These are phyloP conservation scores for Epinephelus fuscoguttatus DNA, from an alignment of 2,113 vertebrate genomes.

Conservation along the genomic window DNA sequence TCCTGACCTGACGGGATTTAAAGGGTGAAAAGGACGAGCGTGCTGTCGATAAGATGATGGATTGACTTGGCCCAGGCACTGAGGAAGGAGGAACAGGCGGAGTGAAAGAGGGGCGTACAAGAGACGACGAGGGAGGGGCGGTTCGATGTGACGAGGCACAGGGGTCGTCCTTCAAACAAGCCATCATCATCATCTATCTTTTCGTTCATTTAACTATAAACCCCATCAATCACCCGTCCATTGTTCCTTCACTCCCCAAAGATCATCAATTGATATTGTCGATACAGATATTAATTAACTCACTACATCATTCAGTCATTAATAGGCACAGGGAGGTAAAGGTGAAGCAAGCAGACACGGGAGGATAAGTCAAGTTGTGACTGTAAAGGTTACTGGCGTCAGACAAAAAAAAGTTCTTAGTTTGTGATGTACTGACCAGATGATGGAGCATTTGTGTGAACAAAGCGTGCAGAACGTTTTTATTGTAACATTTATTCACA, in stretches of 20 bases:
- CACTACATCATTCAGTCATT: constrained; percentile 28
- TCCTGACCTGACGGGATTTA: constrained; percentile 37
- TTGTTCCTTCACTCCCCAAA: not conserved
- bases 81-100: constrained; percentile 43
- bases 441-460: not conserved
- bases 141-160: constrained; percentile 47
- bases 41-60: constrained; percentile 41
- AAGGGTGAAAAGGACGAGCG: constrained; percentile 24
- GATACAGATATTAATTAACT: not conserved
- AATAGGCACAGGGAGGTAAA: constrained; percentile 70
- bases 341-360: constrained; percentile 45
- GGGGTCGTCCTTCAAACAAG: constrained; percentile 42
- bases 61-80: constrained; percentile 62
- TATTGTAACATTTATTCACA: constrained; percentile 36
- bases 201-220: not conserved
- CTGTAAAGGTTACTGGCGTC: constrained; percentile 18
- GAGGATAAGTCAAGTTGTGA: constrained; percentile 41
- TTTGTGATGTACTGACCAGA: constrained; percentile 2
- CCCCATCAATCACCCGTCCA: not conserved
- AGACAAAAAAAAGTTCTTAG: not conserved
- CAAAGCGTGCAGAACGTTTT: not conserved
- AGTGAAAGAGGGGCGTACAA: not conserved
- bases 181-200: constrained; percentile 20
- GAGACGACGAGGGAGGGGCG: constrained; percentile 3
- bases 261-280: constrained; percentile 8